Base-by-base conservation (phyloP, 2,113 vertebrate species). In the Pipa parva region DNA sequence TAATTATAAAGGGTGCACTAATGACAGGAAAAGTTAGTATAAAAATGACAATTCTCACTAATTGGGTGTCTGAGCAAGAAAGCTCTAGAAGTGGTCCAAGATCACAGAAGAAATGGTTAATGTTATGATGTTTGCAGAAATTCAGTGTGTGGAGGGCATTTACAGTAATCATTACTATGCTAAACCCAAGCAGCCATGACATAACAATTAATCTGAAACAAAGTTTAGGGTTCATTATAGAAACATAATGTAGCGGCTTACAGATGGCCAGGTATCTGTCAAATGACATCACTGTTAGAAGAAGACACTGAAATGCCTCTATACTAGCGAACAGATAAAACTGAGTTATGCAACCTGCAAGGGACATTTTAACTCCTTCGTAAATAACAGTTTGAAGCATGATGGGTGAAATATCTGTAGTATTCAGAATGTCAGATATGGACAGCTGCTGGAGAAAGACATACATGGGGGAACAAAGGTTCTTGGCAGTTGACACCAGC, bases 21-120 rank as follows among this genome's bases (percentile, higher is more conserved):
- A 51, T 3, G 8, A 50, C 4, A 3, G 76, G 18, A 3, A 9
- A 1, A 3, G 72, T 39, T 48, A 72, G 31, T 54, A 74, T 45
- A 5, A 49, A 55, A 15, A 54, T 3, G 45, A 73, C 21, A n/a
- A 77, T 64, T 0, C 20, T 59, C 1, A 63, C 79, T 27, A 77
- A 63, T 31, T 55, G 31, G 5, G 28, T 29, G 17, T 49, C 45
- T 31, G 60, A 50, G 24, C 60, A 63, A 12, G 60, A 63, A 11
- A 63, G 28, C 5, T 50, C 60, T 49, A 63, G 5, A 4, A 63
- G 13, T 11, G 60, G 46, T 20, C 12, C 10, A 3, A 49, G 13
- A 11, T 63, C 46, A 63, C 60, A 63, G 26, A 48, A 58, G 33
- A 58, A 58, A 58, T 58, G 56, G 21, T 58, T 33, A 58, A 58